Evolutionary conservation across 2,888 invertebrate species (phyloP).

Genomic region (Xanthorhoe designata): DNA sequence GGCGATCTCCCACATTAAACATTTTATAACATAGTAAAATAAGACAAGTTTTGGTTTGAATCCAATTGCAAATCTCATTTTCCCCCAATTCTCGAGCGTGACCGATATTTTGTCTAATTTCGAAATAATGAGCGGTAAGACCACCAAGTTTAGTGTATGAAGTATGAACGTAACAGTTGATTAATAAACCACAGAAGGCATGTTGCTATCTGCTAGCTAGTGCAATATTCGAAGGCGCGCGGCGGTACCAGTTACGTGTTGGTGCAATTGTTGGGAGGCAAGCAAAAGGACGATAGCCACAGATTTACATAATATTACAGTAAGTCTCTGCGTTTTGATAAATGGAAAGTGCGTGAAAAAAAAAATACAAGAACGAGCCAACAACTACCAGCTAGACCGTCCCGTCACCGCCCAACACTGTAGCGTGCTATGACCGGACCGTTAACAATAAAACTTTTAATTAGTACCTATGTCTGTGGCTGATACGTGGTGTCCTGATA

Average conservation of each 20-base stretch:
- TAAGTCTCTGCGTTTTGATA: too few relatives aligned
- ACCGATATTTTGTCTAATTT: slow-evolving; percentile 42
- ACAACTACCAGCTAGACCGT: too few relatives aligned
- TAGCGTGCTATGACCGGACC: too few relatives aligned
- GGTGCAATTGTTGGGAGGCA: slow-evolving; percentile 18
- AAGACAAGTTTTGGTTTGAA: slow-evolving; percentile 16
- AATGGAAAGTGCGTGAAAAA: too few relatives aligned
- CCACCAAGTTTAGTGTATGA: slow-evolving; percentile 34
- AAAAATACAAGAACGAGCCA: too few relatives aligned
- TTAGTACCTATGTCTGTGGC: too few relatives aligned
- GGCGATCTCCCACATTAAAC: too few relatives aligned
- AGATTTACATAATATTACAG: background rate
- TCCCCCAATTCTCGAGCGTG: slow-evolving; percentile 32
- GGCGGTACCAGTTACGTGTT: slow-evolving; percentile 49
- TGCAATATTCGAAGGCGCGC: slow-evolving; percentile 38
- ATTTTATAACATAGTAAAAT: slow-evolving; percentile 16
- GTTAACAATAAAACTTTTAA: too few relatives aligned
- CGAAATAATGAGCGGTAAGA: slow-evolving; percentile 32
- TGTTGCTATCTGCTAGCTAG: slow-evolving; percentile 47
- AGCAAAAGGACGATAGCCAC: background rate
- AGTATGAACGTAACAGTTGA: slow-evolving; percentile 51
- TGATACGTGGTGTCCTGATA: too few relatives aligned
- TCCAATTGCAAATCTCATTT: slow-evolving; percentile 20
- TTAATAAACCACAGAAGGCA: slow-evolving; percentile 50
- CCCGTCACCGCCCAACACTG: too few relatives aligned